Evolutionary conservation across 2,797 vertebrate species (phyloP).

Genomic region (Glossophaga mutica): DNA sequence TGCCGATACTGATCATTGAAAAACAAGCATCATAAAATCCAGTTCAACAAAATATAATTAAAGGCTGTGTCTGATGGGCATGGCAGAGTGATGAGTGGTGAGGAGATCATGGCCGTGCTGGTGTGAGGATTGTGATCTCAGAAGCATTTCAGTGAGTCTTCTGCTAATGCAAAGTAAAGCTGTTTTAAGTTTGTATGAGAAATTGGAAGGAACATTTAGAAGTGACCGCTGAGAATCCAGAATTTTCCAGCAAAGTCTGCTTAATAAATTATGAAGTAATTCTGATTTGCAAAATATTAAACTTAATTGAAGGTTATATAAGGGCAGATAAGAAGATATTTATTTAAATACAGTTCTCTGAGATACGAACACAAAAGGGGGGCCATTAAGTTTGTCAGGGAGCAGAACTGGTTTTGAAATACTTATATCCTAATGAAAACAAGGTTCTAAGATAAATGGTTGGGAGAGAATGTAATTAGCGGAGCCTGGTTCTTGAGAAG

Average conservation of each 20-base stretch:
- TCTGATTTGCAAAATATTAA: background rate
- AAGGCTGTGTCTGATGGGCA: background rate
- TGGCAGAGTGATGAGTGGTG: background rate
- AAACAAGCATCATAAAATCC: background rate
- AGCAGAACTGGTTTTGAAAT: background rate
- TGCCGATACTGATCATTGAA: background rate
- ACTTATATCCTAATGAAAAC: background rate
- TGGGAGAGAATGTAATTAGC: background rate
- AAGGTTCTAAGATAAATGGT: background rate
- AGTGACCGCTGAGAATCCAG: background rate
- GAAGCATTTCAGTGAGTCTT: background rate
- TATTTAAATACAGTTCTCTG: background rate
- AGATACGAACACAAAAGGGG: background rate
- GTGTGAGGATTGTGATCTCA: background rate
- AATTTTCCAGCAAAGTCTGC: background rate
- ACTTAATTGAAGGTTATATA: background rate
- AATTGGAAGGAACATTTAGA: background rate
- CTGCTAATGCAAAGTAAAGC: background rate
- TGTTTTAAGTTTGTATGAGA: background rate
- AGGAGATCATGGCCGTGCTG: background rate
- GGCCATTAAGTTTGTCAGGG: background rate
- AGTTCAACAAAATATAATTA: background rate
- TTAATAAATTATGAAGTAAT: background rate
- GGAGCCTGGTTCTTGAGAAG: background rate
- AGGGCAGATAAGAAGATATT: background rate